phyloP scores from a whole-genome alignment of 2,888 invertebrate genomes.

The Platycheirus rosarum region DNA sequence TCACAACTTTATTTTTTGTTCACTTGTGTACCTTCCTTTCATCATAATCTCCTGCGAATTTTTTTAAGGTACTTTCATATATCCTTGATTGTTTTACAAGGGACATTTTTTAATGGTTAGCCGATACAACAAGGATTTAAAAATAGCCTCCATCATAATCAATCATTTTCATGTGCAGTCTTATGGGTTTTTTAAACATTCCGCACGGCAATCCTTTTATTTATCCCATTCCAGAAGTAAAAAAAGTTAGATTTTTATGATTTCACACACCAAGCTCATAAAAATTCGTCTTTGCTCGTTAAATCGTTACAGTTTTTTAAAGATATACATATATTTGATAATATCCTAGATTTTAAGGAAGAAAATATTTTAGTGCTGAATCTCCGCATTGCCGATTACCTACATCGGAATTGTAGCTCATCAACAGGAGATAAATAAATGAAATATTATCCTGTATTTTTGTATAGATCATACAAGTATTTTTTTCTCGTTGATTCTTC shows the following conservation, averaged over 20 bases:
- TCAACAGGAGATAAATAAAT: constrained; percentile 40
- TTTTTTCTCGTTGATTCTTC: constrained; percentile 6
- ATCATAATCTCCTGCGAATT: neutral
- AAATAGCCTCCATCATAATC: constrained; percentile 32
- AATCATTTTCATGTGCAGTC: constrained; percentile 45
- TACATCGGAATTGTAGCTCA: constrained; percentile 12
- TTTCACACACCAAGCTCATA: constrained; percentile 34
- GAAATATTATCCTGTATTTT: constrained; percentile 21
- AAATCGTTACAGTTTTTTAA: constrained; percentile 33
- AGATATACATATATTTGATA: constrained; percentile 13
- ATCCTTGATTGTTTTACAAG: constrained; percentile 1
- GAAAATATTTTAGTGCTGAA: constrained; percentile 40
- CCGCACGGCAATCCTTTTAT: constrained; percentile 40
- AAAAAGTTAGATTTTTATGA: constrained; percentile 10
- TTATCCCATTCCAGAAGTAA: constrained; percentile 62
- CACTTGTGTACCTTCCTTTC: neutral
- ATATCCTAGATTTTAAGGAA: constrained; percentile 36
- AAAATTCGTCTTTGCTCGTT: constrained; percentile 42
- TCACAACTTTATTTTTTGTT: constrained; percentile 46
- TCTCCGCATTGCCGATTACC: neutral
- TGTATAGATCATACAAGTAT: constrained; percentile 35
- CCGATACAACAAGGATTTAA: constrained; percentile 30
- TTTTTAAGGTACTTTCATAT: neutral
- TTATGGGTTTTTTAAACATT: constrained; percentile 6
- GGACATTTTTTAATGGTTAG: constrained; percentile 33